These are phyloP conservation scores for Holothuria scabra DNA, from an alignment of 53 echinoderm and acorn worm species.

Conservation along the genomic window DNA sequence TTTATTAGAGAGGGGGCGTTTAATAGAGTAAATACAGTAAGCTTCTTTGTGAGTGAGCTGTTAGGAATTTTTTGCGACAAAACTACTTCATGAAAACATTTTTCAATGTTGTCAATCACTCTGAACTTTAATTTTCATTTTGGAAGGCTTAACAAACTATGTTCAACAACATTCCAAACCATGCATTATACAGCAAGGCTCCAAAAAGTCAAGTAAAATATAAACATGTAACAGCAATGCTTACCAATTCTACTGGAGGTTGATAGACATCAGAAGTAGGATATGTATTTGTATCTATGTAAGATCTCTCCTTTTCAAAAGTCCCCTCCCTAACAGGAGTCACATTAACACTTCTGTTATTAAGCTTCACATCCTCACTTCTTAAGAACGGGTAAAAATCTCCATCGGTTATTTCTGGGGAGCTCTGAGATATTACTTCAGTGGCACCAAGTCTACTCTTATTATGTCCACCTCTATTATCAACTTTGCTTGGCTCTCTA, in stretches of 20 bases:
- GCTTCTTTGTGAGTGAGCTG: too few relatives aligned
- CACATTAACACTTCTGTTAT: conserved; percentile 64
- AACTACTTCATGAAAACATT: too few relatives aligned
- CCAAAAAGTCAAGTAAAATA: too few relatives aligned
- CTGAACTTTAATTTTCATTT: too few relatives aligned
- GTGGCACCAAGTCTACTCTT: not conserved
- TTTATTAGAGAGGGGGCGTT: too few relatives aligned
- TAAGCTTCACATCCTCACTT: conserved; percentile 71
- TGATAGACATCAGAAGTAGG: not conserved
- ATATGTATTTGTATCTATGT: conserved; percentile 23
- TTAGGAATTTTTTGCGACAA: too few relatives aligned
- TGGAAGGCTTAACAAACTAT: too few relatives aligned
- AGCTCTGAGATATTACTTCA: conserved; percentile 42
- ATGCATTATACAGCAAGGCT: too few relatives aligned
- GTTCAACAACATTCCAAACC: too few relatives aligned
- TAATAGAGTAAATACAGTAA: too few relatives aligned
- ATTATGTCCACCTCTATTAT: not conserved
- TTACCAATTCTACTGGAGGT: not conserved
- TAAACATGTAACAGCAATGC: too few relatives aligned
- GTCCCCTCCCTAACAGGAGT: conserved; percentile 54
- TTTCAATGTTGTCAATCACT: too few relatives aligned
- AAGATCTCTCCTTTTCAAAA: conserved; percentile 31
- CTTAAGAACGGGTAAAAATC: conserved; percentile 94
- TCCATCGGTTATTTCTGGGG: conserved; percentile 56
- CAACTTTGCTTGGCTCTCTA: conserved; percentile 16